phyloP scores from a whole-genome alignment of 2,888 invertebrate species.

The Isoperla grammatica region DNA sequence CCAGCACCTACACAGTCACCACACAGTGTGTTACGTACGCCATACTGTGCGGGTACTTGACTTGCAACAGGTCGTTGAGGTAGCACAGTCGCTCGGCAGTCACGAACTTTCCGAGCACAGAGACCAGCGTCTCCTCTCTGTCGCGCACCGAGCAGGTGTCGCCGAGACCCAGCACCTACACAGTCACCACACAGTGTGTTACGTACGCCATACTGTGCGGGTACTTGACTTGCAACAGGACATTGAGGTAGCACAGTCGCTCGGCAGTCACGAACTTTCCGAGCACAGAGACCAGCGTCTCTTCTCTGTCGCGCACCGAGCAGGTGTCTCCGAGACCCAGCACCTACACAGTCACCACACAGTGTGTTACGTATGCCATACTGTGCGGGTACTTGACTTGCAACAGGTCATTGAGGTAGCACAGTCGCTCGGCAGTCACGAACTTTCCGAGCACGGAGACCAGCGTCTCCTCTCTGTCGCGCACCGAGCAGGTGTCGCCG shows the following conservation, averaged over 20 bases:
- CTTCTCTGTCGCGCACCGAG: slow-evolving; percentile 40
- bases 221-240: slow-evolving; percentile 49
- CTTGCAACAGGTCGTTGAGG: slow-evolving; percentile 50
- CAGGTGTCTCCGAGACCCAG: slow-evolving; percentile 32
- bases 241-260: slow-evolving; percentile 52
- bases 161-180: slow-evolving; percentile 32
- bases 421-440: slow-evolving; percentile 44
- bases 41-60: slow-evolving; percentile 44
- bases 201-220: slow-evolving; percentile 35
- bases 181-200: no score
- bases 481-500: slow-evolving; percentile 32
- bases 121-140: slow-evolving; percentile 44
- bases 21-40: background rate
- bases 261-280: slow-evolving; percentile 38
- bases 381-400: slow-evolving; percentile 47
- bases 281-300: slow-evolving; percentile 42
- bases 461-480: slow-evolving; percentile 43
- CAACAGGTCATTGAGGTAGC: slow-evolving; percentile 50
- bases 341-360: slow-evolving; percentile 32
- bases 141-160: slow-evolving; percentile 35
- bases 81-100: slow-evolving; percentile 48
- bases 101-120: slow-evolving; percentile 40
- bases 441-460: slow-evolving; percentile 41
- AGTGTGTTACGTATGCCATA: background rate
- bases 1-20: slow-evolving; percentile 32